Base-by-base conservation (phyloP, 2,888 invertebrate genomes). In the Eupithecia exiguata region DNA sequence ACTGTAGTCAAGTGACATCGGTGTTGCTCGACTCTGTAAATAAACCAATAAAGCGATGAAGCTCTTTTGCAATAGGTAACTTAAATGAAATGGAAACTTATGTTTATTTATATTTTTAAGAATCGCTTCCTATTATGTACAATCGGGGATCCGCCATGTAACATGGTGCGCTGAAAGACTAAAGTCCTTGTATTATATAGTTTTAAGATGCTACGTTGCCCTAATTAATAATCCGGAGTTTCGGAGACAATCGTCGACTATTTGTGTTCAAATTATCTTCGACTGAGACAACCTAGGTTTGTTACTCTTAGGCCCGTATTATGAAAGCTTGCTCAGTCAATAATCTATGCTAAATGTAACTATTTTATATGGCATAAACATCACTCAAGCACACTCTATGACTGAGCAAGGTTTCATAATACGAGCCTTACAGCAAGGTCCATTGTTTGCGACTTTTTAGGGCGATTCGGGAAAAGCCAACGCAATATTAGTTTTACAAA, bases 191-290 rank as follows among this genome's bases (percentile, higher is more conserved):
- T 89, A 88, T 84, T 84, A 88, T 87, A 88, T 88, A 88, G 82
- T 66, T 78, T 68, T 87, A 86, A 86, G 83, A 79, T 77, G 80
- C 83, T 83, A 83, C 75, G 73, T 80, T 79, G 79, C 78, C 77
- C 78, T 78, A 70, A 74, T 79, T 80, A 43, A 90, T 90, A 89
- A 91, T 91, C 90, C 90, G 87, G 91, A 90, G 91, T 91, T 91
- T 83, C 82, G 85, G 83, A 79, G 87, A 85, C 83, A 84, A 82
- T 84, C 85, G 80, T 82, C 76, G 69, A 70, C 69, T 70, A 77
- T 70, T 43, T 49, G 46, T 38, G 36, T 65, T 38, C n/a, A 4
- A 38, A 65, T 38, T 38, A 21, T 38, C 38, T n/a, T 38, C n/a
- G 5, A 14, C 14, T 25, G 14, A 30, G 30, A 62, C 9, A 58